These are phyloP conservation scores for Echinometra lucunter DNA, from an alignment of 53 echinoderm and acorn worm species.

Conservation along the genomic window DNA sequence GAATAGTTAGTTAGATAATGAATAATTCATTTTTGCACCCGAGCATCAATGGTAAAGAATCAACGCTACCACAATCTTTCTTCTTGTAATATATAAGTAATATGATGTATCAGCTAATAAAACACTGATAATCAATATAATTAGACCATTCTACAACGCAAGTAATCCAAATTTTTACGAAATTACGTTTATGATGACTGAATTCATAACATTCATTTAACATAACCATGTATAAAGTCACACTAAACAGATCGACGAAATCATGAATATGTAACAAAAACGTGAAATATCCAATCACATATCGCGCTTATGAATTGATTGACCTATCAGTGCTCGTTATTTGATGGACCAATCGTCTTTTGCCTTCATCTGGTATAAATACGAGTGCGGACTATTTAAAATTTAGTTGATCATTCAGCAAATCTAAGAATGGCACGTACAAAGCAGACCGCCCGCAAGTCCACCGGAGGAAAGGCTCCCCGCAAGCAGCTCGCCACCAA, in stretches of 20 bases:
- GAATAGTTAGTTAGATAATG: neutral
- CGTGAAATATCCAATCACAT: neutral
- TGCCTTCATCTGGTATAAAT: neutral
- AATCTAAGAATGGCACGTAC: conserved; percentile 77
- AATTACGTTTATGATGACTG: neutral
- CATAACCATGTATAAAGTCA: neutral
- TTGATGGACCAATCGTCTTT: neutral
- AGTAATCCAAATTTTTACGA: neutral
- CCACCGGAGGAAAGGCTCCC: conserved; percentile 97
- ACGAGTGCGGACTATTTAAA: neutral
- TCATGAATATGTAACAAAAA: neutral
- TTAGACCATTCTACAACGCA: neutral
- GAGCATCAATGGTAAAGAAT: neutral
- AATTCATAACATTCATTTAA: neutral
- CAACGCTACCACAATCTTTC: no score
- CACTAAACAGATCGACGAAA: neutral
- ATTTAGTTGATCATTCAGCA: neutral
- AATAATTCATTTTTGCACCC: neutral
- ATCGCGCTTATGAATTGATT: neutral
- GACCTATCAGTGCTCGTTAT: neutral
- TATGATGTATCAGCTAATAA: neutral
- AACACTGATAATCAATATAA: neutral
- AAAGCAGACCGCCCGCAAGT: no score
- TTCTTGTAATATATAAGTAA: neutral
- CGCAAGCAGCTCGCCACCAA: conserved; percentile 98